Conservation (phyloP, 2,797 vertebrate species). For the Eidolon dupreanum region DNA sequence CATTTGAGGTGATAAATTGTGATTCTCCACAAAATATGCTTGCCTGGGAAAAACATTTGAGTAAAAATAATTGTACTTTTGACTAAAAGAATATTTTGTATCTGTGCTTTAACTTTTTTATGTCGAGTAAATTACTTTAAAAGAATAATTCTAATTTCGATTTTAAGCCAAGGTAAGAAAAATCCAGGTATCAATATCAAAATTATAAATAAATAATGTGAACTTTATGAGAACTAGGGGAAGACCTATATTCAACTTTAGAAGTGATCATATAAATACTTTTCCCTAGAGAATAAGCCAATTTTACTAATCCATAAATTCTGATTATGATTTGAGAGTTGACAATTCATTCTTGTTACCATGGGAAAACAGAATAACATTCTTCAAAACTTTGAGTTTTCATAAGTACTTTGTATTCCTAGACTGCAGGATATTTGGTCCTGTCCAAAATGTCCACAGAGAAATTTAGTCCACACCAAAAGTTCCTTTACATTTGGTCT, state of each 20-base stretch:
- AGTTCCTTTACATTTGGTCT: not conserved
- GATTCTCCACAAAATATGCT: not conserved
- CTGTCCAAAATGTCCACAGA: not conserved
- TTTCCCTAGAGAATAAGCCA: not conserved
- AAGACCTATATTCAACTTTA: not conserved
- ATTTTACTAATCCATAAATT: not conserved
- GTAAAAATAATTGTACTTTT: slow-evolving; percentile 3
- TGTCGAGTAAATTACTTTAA: slow-evolving; percentile 29
- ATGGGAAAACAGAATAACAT: not conserved
- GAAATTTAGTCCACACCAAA: not conserved
- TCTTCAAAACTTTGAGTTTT: not conserved
- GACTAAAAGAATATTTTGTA: not conserved
- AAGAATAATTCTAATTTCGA: not conserved
- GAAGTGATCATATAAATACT: not conserved
- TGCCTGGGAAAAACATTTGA: not conserved
- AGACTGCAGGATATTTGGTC: not conserved
- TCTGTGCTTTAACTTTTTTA: not conserved
- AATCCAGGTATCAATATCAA: not conserved
- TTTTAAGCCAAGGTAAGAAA: slow-evolving; percentile 21
- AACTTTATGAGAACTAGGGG: not conserved
- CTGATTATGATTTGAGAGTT: not conserved
- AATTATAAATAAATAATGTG: slow-evolving; percentile 2
- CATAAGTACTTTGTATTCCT: not conserved
- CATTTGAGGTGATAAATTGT: not conserved
- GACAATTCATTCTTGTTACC: not conserved